Conservation (phyloP, 2,888 invertebrate species). For the Alsophila aescularia region DNA sequence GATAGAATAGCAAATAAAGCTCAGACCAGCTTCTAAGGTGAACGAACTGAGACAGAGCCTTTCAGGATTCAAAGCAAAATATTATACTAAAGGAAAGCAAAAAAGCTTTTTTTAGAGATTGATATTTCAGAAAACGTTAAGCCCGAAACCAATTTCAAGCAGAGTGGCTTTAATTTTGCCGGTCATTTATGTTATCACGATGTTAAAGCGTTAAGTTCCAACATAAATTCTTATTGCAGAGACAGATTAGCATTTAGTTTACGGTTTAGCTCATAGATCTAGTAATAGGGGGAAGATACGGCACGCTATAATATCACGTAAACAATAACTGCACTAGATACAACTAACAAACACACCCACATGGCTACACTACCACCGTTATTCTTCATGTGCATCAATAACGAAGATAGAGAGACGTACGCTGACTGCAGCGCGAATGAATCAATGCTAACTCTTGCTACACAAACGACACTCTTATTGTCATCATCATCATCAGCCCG, state of each 20-base stretch:
- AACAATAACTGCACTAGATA: no score
- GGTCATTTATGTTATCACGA: slow-evolving; percentile 10
- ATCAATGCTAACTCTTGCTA: no score
- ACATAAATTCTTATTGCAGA: background rate
- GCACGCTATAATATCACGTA: no score
- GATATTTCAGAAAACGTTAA: slow-evolving; percentile 9
- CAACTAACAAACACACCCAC: no score
- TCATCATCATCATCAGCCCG: no score
- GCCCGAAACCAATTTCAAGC: slow-evolving; percentile 16
- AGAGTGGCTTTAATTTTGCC: slow-evolving; percentile 9
- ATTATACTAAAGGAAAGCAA: background rate
- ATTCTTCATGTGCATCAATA: no score
- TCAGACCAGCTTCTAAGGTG: slow-evolving; percentile 3
- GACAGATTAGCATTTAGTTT: background rate
- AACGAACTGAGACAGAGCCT: slow-evolving; percentile 8
- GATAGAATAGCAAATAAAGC: slow-evolving; percentile 9
- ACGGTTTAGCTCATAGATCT: no score
- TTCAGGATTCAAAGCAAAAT: slow-evolving; percentile 10
- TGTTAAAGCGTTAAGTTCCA: background rate
- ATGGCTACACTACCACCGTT: no score
- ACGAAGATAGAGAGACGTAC: no score
- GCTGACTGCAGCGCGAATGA: no score
- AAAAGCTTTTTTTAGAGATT: slow-evolving; percentile 1
- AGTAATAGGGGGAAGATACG: no score
- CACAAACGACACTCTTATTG: no score